These are phyloP conservation scores for Nudaria mundana DNA, from an alignment of 2,888 invertebrate genomes.

Conservation along the genomic window DNA sequence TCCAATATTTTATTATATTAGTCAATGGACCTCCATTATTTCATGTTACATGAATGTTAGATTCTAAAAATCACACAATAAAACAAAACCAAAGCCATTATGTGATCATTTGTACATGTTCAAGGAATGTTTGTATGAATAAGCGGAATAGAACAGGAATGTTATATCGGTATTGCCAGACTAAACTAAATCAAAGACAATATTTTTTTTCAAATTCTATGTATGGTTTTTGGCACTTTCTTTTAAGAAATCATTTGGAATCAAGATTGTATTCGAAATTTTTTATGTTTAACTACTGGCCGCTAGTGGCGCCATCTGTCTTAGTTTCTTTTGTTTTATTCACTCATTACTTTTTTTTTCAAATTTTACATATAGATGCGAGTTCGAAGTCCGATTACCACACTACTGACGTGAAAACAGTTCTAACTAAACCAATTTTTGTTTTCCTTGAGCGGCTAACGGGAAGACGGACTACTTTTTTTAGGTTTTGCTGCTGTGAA, in stretches of 20 bases:
- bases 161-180: conserved; percentile 4
- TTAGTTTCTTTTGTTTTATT: no score
- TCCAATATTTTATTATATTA: background rate
- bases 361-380: no score
- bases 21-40: background rate
- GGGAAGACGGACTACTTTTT: background rate
- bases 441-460: background rate
- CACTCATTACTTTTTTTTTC: no score
- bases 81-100: conserved; percentile 29
- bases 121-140: conserved; percentile 29
- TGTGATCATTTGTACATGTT: conserved; percentile 23
- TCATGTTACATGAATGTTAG: background rate
- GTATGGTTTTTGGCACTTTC: background rate
- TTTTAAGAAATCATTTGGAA: no score
- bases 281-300: no score
- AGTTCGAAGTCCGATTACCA: no score
- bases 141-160: conserved; percentile 28
- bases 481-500: background rate
- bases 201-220: background rate
- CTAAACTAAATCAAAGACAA: background rate
- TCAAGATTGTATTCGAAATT: no score
- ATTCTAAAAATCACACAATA: conserved; percentile 26
- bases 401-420: no score
- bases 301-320: no score
- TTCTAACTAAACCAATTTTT: no score